phyloP scores from a whole-genome alignment of 2,113 vertebrate species.

The Empidonax alnorum region DNA sequence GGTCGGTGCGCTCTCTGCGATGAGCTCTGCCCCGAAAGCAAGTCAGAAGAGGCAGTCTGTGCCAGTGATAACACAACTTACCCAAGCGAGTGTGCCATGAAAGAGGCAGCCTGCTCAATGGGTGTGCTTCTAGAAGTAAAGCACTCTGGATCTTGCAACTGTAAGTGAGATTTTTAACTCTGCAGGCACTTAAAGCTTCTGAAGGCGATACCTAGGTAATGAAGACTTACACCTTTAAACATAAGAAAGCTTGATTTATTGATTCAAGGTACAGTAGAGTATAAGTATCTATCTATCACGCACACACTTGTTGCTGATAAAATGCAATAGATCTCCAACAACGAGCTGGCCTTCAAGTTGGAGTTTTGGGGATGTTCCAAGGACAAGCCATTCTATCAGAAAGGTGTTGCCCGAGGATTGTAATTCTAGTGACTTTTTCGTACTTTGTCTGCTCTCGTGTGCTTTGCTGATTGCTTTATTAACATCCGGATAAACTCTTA shows the following conservation, averaged over 20 bases:
- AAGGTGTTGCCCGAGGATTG: conserved; percentile 52
- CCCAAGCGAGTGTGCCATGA: conserved; percentile 96
- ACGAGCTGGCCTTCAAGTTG: conserved; percentile 48
- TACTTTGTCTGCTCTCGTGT: conserved; percentile 70
- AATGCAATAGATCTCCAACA: conserved; percentile 54
- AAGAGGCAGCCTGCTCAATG: conserved; percentile 93
- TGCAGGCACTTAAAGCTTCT: conserved; percentile 79
- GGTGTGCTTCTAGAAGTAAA: conserved; percentile 95
- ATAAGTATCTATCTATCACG: conserved; percentile 39
- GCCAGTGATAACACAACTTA: conserved; percentile 98
- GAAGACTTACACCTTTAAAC: conserved; percentile 67
- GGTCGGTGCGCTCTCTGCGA: conserved; percentile 92
- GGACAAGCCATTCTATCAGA: conserved; percentile 52
- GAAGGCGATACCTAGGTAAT: conserved; percentile 79
- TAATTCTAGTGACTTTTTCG: conserved; percentile 47
- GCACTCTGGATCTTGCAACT: conserved; percentile 98
- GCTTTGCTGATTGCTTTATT: conserved; percentile 79
- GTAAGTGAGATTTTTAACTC: conserved; percentile 90
- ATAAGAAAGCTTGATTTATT: conserved; percentile 55
- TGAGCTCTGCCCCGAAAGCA: conserved; percentile 89
- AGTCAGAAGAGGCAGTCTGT: conserved; percentile 93
- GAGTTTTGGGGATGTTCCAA: conserved; percentile 45
- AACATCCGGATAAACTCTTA: conserved; percentile 76
- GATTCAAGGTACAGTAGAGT: conserved; percentile 8
- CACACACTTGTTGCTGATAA: conserved; percentile 42